Percentiles rank a stretch among this genome's conserved stretches.
Evolutionary conservation across 1,140 invertebrate genomes (phyloP).

Genomic region (Matsumurasca onukii): DNA sequence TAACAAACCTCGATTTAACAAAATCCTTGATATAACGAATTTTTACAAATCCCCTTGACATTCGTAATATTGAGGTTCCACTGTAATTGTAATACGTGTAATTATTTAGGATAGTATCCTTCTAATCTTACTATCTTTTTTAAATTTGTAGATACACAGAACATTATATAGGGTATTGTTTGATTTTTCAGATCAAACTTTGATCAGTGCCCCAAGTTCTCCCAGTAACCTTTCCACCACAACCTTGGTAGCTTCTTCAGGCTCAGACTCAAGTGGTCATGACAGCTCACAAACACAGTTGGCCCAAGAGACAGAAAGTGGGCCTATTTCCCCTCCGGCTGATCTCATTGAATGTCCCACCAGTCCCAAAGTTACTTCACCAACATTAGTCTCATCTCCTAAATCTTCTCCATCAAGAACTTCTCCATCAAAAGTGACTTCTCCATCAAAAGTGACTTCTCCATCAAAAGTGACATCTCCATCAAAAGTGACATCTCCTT

Average conservation of each 20-base stretch:
- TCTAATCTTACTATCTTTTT: no score
- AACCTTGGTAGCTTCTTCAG: constrained; percentile 59
- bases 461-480: background rate
- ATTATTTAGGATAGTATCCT: no score
- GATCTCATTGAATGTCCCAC: background rate
- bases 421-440: constrained; percentile 16
- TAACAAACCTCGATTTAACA: no score
- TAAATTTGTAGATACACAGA: no score
- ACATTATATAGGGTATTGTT: no score
- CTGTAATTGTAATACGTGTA: no score
- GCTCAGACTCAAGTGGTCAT: constrained; percentile 50
- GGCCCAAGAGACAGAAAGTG: constrained; percentile 29
- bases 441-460: no score
- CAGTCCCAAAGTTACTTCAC: background rate
- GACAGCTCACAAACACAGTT: constrained; percentile 45
- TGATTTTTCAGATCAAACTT: constrained; percentile 46
- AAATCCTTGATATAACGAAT: no score
- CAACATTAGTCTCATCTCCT: constrained; percentile 4
- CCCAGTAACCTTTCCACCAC: constrained; percentile 70
- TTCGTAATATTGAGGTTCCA: no score
- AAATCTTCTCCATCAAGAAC: constrained; percentile 14
- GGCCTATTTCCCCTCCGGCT: background rate
- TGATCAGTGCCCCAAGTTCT: constrained; percentile 62
- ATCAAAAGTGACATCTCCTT: constrained; percentile 2
- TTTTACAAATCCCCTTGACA: no score